Conservation (phyloP, 2,797 vertebrate species). For the Myotis findleyi region DNA sequence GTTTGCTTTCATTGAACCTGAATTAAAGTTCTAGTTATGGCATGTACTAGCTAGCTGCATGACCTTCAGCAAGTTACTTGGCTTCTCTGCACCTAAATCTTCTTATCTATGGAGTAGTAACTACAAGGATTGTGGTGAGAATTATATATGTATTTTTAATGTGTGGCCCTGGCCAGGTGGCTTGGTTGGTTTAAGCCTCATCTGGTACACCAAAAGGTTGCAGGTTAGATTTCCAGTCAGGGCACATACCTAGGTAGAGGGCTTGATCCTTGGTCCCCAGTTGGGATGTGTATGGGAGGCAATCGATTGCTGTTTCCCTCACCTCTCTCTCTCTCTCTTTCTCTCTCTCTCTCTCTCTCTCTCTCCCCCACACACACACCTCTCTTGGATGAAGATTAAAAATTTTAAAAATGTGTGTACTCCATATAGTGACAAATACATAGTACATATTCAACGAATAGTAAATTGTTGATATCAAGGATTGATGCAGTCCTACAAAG, state of each 20-base stretch:
- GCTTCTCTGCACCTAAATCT: not conserved
- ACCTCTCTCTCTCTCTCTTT: not conserved
- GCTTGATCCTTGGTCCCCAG: not conserved
- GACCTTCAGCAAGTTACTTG: not conserved
- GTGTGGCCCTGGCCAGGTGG: not conserved
- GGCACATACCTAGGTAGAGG: not conserved
- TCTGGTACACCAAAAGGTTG: not conserved
- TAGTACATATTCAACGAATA: not conserved
- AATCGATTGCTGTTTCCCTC: not conserved
- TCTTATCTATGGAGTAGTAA: not conserved
- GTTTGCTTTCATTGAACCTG: not conserved
- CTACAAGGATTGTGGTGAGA: not conserved
- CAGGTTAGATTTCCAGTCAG: not conserved
- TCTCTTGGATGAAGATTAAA: not conserved
- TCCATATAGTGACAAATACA: not conserved
- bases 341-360: fast-evolving
- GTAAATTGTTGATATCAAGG: not conserved
- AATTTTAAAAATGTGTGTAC: not conserved
- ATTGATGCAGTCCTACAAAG: not conserved
- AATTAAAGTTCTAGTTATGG: not conserved
- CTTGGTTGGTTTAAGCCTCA: not conserved
- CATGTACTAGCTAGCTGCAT: not conserved
- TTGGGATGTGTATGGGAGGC: too few relatives aligned
- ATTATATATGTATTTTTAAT: not conserved
- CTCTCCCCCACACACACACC: not conserved